Percentiles rank a stretch among this genome's conserved stretches.
Evolutionary conservation across 2,888 invertebrate genomes (phyloP).

Genomic region (Andrena bucephala): DNA sequence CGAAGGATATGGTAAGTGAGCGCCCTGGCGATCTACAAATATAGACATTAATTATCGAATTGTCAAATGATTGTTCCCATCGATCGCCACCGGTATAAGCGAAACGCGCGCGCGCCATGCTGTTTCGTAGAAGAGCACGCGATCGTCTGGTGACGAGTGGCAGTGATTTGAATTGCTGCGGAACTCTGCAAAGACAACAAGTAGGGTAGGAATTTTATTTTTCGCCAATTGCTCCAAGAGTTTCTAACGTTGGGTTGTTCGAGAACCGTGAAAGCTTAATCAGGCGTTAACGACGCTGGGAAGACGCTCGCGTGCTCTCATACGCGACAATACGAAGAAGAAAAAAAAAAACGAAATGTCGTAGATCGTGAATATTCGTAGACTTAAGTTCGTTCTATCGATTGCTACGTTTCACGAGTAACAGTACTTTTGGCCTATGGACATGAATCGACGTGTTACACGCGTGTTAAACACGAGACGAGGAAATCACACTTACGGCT

Average conservation of each 20-base stretch:
- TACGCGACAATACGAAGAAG: conserved; percentile 33
- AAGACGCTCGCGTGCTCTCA: conserved; percentile 49
- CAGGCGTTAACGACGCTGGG: not conserved
- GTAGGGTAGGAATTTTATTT: not conserved
- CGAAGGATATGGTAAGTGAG: conserved; percentile 98
- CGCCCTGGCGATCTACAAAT: conserved; percentile 74
- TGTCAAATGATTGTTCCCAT: conserved; percentile 65
- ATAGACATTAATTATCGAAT: conserved; percentile 75
- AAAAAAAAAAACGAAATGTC: conserved; percentile 33
- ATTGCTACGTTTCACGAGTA: conserved; percentile 54
- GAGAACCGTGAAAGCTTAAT: conserved; percentile 22
- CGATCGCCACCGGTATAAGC: conserved; percentile 63
- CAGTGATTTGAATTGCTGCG: conserved; percentile 28
- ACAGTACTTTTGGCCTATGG: conserved; percentile 64
- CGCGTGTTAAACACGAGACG: conserved; percentile 21
- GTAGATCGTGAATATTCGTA: conserved; percentile 56
- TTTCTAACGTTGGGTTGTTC: not conserved
- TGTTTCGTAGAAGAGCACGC: conserved; percentile 49
- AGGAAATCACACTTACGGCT: not conserved
- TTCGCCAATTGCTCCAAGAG: conserved; percentile 9
- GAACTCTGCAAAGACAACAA: not conserved
- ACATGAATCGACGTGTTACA: conserved; percentile 32
- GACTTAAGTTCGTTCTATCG: conserved; percentile 61
- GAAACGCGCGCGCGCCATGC: conserved; percentile 65
- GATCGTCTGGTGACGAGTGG: conserved; percentile 31